phyloP scores from a whole-genome alignment of 1,140 invertebrate species.

The Leguminivora glycinivorella region DNA sequence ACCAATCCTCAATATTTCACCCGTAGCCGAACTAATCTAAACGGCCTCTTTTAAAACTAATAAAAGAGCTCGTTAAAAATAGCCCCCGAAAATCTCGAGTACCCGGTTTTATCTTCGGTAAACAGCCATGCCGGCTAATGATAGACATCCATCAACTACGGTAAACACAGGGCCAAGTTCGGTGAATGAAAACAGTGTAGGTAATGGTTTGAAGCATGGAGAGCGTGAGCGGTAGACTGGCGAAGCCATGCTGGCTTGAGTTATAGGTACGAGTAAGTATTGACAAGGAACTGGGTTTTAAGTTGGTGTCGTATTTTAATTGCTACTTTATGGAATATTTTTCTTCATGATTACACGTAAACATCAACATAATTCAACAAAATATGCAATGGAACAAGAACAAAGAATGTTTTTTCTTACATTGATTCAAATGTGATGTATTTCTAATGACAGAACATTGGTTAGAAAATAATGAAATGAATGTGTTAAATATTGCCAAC shows the following conservation, averaged over 20 bases:
- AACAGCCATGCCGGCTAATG: slow-evolving; percentile 63
- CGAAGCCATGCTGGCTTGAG: not conserved
- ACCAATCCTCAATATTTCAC: slow-evolving; percentile 66
- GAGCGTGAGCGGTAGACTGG: not conserved
- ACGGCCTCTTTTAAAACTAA: slow-evolving; percentile 77
- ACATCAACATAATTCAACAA: no score
- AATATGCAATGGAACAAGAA: no score
- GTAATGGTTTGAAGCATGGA: slow-evolving; percentile 18
- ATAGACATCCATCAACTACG: slow-evolving; percentile 67
- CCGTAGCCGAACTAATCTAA: slow-evolving; percentile 74
- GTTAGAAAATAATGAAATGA: no score
- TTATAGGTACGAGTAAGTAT: not conserved
- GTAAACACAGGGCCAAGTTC: slow-evolving; percentile 46
- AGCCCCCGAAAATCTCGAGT: slow-evolving; percentile 75
- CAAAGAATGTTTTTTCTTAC: no score
- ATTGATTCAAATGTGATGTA: no score
- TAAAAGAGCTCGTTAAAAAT: slow-evolving; percentile 77
- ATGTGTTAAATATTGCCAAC: no score
- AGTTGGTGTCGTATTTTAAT: not conserved
- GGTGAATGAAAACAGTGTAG: slow-evolving; percentile 24
- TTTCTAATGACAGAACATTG: no score
- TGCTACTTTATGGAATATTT: not conserved
- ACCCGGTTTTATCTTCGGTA: slow-evolving; percentile 60
- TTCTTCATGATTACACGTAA: no score
- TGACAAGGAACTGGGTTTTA: not conserved